Conservation (phyloP, 2,888 invertebrate genomes). For the Busseola fusca region DNA sequence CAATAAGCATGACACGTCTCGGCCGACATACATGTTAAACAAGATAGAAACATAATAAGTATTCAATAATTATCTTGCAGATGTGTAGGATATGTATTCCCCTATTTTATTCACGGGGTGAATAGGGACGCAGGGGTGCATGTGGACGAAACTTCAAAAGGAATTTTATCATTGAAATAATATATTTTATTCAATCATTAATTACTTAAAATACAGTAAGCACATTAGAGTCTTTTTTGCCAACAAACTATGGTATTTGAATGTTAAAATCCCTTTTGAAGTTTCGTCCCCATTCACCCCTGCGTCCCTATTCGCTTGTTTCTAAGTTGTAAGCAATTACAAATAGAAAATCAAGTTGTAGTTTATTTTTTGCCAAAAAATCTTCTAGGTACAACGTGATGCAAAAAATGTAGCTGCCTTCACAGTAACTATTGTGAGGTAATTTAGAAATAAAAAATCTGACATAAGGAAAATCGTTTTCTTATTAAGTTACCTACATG, state of each 20-base stretch:
- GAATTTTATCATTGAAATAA: background rate
- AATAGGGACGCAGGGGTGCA: background rate
- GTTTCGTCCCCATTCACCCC: background rate
- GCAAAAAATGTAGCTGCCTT: constrained; percentile 32
- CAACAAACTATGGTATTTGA: background rate
- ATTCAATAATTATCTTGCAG: background rate
- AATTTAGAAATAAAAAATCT: constrained; percentile 35
- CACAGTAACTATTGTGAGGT: constrained; percentile 27
- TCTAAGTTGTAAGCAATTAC: background rate
- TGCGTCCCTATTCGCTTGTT: background rate
- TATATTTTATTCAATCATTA: background rate
- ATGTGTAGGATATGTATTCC: background rate
- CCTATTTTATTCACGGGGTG: background rate
- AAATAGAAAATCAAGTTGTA: constrained; percentile 4
- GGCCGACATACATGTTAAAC: background rate
- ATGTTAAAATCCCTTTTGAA: background rate
- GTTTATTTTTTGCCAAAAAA: constrained; percentile 33
- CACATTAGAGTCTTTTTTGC: background rate
- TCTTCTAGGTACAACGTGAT: constrained; percentile 6
- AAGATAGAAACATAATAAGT: background rate
- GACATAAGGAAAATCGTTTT: constrained; percentile 43
- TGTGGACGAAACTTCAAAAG: background rate
- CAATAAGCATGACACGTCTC: constrained; percentile 14
- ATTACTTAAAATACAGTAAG: background rate
- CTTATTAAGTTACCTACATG: background rate